A percentile compares a stretch with the other conserved stretches of the same genome.
Conservation (phyloP, 2,797 vertebrate species). For the Peromyscus aztecus region DNA sequence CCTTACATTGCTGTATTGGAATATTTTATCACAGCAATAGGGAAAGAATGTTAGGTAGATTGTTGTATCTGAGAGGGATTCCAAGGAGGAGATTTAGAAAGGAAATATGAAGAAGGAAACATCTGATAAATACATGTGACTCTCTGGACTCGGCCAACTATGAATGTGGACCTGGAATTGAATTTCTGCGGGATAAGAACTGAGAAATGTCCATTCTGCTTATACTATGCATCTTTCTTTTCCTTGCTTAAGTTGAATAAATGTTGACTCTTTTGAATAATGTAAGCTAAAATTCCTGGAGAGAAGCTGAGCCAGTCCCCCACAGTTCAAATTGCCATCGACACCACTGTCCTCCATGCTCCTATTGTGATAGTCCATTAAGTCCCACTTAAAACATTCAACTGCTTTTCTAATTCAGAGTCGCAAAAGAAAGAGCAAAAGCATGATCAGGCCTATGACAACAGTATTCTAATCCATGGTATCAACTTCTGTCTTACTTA, state of each 20-base stretch:
- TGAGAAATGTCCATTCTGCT: background rate
- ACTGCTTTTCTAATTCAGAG: background rate
- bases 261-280: background rate
- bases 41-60: background rate
- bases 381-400: background rate
- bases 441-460: background rate
- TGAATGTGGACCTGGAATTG: background rate
- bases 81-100: background rate
- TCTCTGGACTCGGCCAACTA: background rate
- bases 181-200: background rate
- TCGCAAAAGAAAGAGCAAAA: background rate
- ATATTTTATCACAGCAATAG: background rate
- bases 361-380: background rate
- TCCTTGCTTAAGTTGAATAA: background rate
- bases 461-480: background rate
- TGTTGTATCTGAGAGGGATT: background rate
- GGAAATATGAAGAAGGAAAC: background rate
- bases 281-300: background rate
- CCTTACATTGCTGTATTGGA: background rate
- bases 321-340: background rate
- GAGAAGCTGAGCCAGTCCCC: background rate
- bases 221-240: background rate
- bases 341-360: background rate
- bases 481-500: background rate
- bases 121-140: background rate